These are phyloP conservation scores for Cephalopholis sonnerati DNA, from an alignment of 2,113 vertebrate species.

Conservation along the genomic window DNA sequence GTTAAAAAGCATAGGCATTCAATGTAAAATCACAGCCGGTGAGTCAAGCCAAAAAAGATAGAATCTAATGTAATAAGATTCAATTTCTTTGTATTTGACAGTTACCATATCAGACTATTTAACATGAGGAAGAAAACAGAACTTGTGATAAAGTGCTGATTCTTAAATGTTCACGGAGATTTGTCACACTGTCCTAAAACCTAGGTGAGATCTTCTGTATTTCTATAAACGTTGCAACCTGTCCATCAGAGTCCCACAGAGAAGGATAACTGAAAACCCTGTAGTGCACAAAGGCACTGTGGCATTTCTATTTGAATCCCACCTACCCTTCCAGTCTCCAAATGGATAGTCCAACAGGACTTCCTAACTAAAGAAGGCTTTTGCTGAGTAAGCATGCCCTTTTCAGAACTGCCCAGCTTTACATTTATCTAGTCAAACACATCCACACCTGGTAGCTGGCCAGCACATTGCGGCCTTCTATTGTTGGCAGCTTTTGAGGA, in stretches of 20 bases:
- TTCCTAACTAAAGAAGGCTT: constrained; percentile 8
- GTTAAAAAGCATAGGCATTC: constrained; percentile 11
- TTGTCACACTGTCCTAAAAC: neutral
- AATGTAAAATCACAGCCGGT: neutral
- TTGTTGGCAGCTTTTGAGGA: constrained; percentile 19
- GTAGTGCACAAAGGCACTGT: neutral
- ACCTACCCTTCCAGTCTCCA: neutral
- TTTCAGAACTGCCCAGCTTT: constrained; percentile 26
- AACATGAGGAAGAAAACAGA: neutral
- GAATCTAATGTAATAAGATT: neutral
- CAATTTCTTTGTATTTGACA: neutral
- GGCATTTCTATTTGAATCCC: constrained; percentile 2
- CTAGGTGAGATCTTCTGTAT: neutral
- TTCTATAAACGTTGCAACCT: neutral
- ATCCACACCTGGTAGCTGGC: constrained; percentile 43
- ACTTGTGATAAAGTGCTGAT: too few relatives aligned
- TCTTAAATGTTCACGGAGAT: neutral
- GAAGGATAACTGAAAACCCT: neutral
- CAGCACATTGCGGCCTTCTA: constrained; percentile 1
- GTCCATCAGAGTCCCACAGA: neutral
- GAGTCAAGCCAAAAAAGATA: neutral
- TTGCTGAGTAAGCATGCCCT: constrained; percentile 46
- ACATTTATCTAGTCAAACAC: constrained; percentile 48
- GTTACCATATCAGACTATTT: neutral
- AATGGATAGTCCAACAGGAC: constrained; percentile 21